Percentiles rank a stretch among this genome's conserved stretches.
Conservation (phyloP, 2,113 vertebrate species). For the Falcunculus frontatus region DNA sequence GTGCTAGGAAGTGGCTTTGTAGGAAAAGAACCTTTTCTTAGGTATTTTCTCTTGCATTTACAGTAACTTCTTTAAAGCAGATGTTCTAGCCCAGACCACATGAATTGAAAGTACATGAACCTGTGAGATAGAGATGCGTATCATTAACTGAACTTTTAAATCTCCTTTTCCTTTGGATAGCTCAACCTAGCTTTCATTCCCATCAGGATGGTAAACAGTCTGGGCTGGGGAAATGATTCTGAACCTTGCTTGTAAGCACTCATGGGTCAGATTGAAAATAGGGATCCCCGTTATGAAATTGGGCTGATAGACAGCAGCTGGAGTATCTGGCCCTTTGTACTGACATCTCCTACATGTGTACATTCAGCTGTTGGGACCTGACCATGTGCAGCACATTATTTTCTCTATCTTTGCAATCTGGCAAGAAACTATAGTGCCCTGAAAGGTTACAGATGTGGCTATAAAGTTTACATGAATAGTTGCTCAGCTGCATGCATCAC, state of each 20-base stretch:
- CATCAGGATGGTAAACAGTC: background rate
- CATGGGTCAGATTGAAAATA: background rate
- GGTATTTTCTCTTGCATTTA: background rate
- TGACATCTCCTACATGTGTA: accelerated
- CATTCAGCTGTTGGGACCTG: background rate
- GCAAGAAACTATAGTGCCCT: background rate
- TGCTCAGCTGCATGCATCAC: background rate
- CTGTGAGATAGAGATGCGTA: background rate
- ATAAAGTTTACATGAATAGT: background rate
- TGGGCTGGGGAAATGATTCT: background rate
- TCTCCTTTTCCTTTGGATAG: background rate
- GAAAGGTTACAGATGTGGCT: conserved; percentile 16
- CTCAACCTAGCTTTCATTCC: background rate
- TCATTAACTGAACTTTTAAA: background rate
- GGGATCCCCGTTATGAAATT: background rate
- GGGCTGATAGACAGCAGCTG: background rate
- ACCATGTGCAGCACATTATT: background rate
- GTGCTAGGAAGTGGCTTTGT: background rate
- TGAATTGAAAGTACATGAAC: background rate
- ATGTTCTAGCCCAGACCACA: background rate
- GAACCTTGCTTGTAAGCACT: background rate
- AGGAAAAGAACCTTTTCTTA: background rate
- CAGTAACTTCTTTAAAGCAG: background rate
- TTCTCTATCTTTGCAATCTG: background rate
- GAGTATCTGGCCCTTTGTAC: background rate